Evolutionary conservation across 2,888 invertebrate species (phyloP).

Genomic region (Branchipolynoe longqiensis): DNA sequence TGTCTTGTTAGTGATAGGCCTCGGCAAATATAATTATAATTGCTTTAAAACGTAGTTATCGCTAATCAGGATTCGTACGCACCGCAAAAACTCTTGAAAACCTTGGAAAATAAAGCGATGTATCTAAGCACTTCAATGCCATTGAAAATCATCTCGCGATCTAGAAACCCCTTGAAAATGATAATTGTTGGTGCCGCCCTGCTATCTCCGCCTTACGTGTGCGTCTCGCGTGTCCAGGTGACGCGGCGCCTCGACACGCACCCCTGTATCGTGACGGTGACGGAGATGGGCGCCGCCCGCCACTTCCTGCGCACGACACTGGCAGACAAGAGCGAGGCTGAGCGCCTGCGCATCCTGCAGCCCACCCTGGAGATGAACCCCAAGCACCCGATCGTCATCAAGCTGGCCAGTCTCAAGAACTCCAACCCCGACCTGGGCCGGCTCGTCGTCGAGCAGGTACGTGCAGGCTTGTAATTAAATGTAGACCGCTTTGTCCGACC

Average conservation of each 20-base stretch:
- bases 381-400: conserved; percentile 89
- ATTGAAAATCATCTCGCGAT: no score
- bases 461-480: conserved; percentile 37
- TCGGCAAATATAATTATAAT: no score
- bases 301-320: conserved; percentile 96
- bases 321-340: conserved; percentile 85
- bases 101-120: no score
- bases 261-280: conserved; percentile 96
- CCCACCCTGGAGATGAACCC: conserved; percentile 97
- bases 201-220: no score
- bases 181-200: no score
- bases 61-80: no score
- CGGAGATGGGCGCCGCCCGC: conserved; percentile 97
- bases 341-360: conserved; percentile 92
- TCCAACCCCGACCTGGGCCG: conserved; percentile 91
- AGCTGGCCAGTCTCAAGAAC: conserved; percentile 88
- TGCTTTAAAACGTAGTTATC: no score
- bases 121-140: no score
- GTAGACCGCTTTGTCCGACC: neutral
- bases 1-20: no score
- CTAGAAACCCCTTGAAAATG: no score
- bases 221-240: conserved; percentile 83
- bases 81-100: no score
- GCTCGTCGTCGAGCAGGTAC: conserved; percentile 91
- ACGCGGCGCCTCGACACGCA: conserved; percentile 91